A percentile compares a stretch with the other conserved stretches of the same genome.
Evolutionary conservation across 2,113 vertebrate genomes (phyloP).

Genomic region (Cochlearius cochlearius): DNA sequence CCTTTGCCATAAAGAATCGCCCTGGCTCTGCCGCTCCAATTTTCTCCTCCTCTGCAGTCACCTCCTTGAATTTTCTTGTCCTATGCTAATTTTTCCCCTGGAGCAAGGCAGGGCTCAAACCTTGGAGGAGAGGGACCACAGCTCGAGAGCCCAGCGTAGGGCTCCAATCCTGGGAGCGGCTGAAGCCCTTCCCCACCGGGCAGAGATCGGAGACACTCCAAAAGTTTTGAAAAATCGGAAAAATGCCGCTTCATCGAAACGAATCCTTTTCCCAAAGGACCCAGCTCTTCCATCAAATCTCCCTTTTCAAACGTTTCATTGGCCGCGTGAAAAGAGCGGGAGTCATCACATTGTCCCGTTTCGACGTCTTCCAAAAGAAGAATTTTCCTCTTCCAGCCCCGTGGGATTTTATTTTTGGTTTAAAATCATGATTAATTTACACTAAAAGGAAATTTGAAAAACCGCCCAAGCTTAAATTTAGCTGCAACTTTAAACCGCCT

Average conservation of each 20-base stretch:
- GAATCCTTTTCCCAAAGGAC: background rate
- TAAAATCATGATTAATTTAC: slow-evolving; percentile 38
- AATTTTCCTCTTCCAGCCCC: background rate
- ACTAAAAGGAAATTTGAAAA: slow-evolving; percentile 42
- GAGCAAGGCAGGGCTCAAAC: background rate
- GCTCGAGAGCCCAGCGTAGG: background rate
- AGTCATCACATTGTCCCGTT: background rate
- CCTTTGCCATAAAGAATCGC: background rate
- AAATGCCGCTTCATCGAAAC: background rate
- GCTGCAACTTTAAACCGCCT: background rate
- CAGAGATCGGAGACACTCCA: background rate
- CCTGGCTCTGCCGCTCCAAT: background rate
- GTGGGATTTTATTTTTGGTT: background rate
- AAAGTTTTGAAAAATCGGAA: background rate
- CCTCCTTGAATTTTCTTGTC: background rate
- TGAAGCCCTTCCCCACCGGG: background rate
- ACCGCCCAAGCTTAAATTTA: background rate
- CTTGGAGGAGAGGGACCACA: background rate
- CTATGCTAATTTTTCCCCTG: background rate
- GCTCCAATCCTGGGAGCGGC: background rate
- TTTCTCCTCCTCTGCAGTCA: background rate
- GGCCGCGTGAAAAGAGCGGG: background rate
- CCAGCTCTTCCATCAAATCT: background rate
- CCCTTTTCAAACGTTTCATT: background rate
- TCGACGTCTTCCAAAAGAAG: background rate